These are phyloP conservation scores for Gymnothorax javanicus DNA, from an alignment of 2,797 vertebrate species.

Conservation along the genomic window DNA sequence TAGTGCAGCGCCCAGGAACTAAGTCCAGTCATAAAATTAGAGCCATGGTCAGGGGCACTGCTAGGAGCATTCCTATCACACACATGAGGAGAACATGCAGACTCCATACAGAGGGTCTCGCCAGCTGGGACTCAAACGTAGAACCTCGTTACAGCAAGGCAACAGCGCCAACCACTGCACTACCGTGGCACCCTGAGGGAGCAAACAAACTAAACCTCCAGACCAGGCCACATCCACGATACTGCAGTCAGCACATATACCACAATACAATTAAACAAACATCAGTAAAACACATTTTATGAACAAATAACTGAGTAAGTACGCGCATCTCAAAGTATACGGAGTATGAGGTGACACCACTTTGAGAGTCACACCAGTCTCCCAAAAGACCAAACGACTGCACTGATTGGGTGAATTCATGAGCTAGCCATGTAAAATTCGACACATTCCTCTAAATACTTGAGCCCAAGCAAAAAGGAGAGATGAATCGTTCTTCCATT, in stretches of 20 bases:
- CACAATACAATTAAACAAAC: background rate
- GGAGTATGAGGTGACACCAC: background rate
- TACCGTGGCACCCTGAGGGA: too few species aligned
- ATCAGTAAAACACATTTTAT: background rate
- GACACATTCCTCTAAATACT: background rate
- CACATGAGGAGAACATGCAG: too few species aligned
- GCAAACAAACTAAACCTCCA: background rate
- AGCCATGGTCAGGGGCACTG: too few species aligned
- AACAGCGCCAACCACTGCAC: too few species aligned
- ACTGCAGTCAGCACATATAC: background rate
- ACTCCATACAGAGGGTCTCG: too few species aligned
- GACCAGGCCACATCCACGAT: background rate
- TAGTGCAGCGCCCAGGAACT: too few species aligned
- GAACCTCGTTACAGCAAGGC: too few species aligned
- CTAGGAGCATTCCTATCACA: too few species aligned
- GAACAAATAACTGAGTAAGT: background rate
- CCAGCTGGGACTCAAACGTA: too few species aligned
- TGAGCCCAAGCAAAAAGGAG: background rate
- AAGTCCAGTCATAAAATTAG: too few species aligned
- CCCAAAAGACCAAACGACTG: background rate
- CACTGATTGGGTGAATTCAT: background rate
- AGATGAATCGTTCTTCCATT: background rate
- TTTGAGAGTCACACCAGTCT: conserved; percentile 9
- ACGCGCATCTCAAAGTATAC: background rate
- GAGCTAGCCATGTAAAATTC: background rate